A percentile compares a stretch with the other conserved stretches of the same genome.
Conservation (phyloP, 2,888 invertebrate species). For the Palloptera scutellata region DNA sequence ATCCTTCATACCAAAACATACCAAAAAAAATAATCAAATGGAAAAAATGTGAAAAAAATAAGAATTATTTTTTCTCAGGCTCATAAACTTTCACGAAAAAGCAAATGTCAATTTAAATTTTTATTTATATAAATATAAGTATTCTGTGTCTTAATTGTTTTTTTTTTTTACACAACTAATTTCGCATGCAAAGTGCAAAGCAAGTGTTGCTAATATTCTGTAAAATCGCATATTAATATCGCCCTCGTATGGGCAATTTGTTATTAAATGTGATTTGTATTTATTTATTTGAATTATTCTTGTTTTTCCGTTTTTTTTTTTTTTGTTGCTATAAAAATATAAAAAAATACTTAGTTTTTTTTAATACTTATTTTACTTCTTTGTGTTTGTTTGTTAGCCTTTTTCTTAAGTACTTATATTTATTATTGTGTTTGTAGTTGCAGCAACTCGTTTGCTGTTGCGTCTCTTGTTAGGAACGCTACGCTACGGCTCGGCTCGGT, state of each 20-base stretch:
- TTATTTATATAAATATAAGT: not conserved
- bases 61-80: too few relatives aligned
- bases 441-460: not conserved
- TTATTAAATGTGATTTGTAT: constrained; percentile 22
- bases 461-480: not conserved
- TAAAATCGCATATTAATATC: constrained; percentile 61
- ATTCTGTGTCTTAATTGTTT: not conserved
- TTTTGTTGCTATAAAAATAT: not conserved
- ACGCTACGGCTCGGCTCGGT: too few relatives aligned
- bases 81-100: not conserved
- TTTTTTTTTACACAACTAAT: constrained; percentile 29
- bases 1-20: too few relatives aligned
- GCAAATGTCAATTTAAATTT: not conserved
- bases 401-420: not conserved
- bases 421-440: not conserved
- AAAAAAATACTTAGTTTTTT: constrained; percentile 8
- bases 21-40: not conserved
- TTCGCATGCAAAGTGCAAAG: constrained; percentile 48
- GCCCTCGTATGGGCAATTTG: constrained; percentile 49
- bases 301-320: not conserved
- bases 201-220: constrained; percentile 59
- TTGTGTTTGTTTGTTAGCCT: not conserved
- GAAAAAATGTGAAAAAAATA: not conserved
- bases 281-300: not conserved
- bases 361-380: constrained; percentile 17